Evolutionary conservation across 2,113 vertebrate genomes (phyloP).

Genomic region (Laterallus jamaicensis): DNA sequence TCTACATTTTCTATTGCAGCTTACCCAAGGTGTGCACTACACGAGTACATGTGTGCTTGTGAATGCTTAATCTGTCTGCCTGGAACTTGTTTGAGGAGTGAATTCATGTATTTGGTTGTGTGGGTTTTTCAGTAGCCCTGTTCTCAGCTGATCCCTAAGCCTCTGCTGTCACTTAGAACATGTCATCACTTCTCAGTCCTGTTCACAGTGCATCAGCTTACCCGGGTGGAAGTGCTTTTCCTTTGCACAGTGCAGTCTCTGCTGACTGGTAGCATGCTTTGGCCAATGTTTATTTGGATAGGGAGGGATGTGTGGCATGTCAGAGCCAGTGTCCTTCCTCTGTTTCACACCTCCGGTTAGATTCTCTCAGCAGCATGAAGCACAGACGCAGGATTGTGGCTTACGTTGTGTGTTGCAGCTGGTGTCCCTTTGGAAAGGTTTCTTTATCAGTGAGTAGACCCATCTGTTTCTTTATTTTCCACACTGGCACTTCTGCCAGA

Average conservation of each 20-base stretch:
- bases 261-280: background rate
- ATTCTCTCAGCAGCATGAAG: background rate
- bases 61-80: background rate
- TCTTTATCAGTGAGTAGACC: background rate
- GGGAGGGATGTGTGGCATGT: background rate
- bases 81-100: background rate
- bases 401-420: background rate
- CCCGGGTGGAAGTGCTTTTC: background rate
- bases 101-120: background rate
- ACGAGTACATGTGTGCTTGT: background rate
- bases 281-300: background rate
- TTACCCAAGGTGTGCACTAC: background rate
- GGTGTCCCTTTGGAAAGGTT: background rate
- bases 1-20: background rate
- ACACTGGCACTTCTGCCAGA: background rate
- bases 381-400: background rate
- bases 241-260: background rate
- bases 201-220: background rate
- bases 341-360: background rate
- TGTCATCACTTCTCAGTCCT: background rate
- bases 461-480: conserved; percentile 17
- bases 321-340: background rate
- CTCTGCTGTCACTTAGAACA: background rate
- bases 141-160: background rate
- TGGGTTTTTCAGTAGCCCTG: background rate